Evolutionary conservation across 2,797 vertebrate species (phyloP).

Genomic region (Hyperoplus immaculatus): DNA sequence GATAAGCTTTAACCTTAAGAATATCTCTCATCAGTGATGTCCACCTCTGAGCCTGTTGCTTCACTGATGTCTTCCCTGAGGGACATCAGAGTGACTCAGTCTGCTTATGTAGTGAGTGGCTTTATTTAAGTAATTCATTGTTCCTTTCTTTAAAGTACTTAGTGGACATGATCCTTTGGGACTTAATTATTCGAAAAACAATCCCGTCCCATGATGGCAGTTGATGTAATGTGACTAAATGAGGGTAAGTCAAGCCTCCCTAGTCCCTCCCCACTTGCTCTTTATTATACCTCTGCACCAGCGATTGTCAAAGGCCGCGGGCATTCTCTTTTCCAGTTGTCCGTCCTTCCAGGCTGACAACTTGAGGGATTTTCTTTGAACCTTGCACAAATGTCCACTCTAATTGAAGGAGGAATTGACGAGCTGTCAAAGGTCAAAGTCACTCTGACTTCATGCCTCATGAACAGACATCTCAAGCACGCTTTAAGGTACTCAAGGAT

Average conservation of each 20-base stretch:
- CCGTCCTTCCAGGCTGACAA: too few relatives aligned
- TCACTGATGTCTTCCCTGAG: conserved; percentile 27
- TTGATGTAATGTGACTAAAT: conserved; percentile 20
- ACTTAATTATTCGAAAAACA: conserved; percentile 37
- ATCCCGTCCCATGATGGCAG: conserved; percentile 17
- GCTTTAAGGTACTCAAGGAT: too few relatives aligned
- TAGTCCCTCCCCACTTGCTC: too few relatives aligned
- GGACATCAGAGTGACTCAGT: conserved; percentile 35
- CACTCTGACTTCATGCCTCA: too few relatives aligned
- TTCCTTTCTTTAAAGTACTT: conserved; percentile 58
- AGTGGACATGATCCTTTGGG: conserved; percentile 36
- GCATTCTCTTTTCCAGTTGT: too few relatives aligned
- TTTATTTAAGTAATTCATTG: conserved; percentile 64
- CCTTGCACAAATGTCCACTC: too few relatives aligned
- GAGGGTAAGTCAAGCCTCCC: conserved; percentile 15
- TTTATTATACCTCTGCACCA: not conserved
- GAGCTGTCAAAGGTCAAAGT: too few relatives aligned
- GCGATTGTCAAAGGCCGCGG: too few relatives aligned
- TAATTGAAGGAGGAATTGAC: too few relatives aligned
- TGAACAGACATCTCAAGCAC: too few relatives aligned
- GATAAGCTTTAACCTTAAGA: not conserved
- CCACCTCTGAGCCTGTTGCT: conserved; percentile 26
- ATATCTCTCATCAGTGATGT: conserved; percentile 18
- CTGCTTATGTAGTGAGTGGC: conserved; percentile 33
- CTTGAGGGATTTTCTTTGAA: too few relatives aligned